A percentile compares a stretch with the other conserved stretches of the same genome.
phyloP scores from a whole-genome alignment of 2,113 vertebrate genomes.

The Chaetura pelagica region DNA sequence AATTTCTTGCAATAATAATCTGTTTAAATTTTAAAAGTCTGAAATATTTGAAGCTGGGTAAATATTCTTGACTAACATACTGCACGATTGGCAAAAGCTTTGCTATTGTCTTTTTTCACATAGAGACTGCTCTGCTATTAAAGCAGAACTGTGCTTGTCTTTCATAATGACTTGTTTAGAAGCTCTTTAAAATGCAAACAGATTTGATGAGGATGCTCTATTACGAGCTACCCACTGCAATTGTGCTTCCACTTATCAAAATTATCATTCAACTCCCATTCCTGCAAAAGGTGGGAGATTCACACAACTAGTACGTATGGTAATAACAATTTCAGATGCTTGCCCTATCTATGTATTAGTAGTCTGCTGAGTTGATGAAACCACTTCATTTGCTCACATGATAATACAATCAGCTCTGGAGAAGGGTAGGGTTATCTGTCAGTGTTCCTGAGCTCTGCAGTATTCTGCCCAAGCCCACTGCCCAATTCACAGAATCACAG shows the following conservation, averaged over 20 bases:
- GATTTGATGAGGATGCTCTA: not conserved
- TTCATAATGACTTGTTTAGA: constrained; percentile 9
- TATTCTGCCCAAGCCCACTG: not conserved
- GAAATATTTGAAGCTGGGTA: not conserved
- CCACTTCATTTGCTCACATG: not conserved
- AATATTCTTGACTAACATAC: not conserved
- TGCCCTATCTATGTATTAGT: not conserved
- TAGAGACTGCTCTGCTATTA: not conserved
- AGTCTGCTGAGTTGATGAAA: not conserved
- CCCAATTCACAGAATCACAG: not conserved
- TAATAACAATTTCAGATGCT: not conserved
- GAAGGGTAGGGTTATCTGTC: not conserved
- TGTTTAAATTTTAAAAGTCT: not conserved
- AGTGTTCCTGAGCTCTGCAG: fast-evolving
- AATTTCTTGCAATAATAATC: not conserved
- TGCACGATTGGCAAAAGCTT: not conserved
- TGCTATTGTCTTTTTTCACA: not conserved
- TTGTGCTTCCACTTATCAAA: constrained; percentile 2
- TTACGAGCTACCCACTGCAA: not conserved
- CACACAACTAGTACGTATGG: not conserved
- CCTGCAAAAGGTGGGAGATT: constrained; percentile 31
- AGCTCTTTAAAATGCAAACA: constrained; percentile 27
- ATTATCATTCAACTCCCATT: not conserved
- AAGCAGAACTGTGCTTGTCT: not conserved
- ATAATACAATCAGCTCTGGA: not conserved